Conservation (phyloP, 2,797 vertebrate genomes). For the Chaetophractus vellerosus region DNA sequence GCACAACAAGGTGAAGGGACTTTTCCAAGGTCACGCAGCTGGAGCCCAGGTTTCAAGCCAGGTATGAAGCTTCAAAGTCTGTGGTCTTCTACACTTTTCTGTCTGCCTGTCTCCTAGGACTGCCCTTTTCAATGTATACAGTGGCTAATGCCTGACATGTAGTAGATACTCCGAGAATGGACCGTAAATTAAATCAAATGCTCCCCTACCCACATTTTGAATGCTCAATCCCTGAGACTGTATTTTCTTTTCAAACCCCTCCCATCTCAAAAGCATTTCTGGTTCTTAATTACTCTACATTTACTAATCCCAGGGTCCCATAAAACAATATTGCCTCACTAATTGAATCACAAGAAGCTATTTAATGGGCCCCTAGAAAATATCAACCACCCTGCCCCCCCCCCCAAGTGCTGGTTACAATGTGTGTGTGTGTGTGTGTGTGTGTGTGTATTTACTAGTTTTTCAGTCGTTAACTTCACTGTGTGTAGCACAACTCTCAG, state of each 20-base stretch:
- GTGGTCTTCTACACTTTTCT: neutral
- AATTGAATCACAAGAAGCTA: neutral
- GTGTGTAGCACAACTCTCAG: neutral
- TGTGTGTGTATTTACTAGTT: neutral
- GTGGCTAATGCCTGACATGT: neutral
- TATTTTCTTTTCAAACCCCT: neutral
- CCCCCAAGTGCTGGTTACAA: neutral
- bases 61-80: neutral
- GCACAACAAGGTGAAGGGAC: too few species aligned
- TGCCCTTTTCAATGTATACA: neutral
- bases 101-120: neutral
- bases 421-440: neutral
- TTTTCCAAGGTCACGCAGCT: neutral
- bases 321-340: neutral
- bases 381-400: neutral
- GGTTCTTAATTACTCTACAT: slow-evolving; percentile 24
- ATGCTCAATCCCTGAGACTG: neutral
- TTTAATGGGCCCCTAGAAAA: neutral
- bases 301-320: neutral
- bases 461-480: neutral
- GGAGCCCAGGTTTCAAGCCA: neutral
- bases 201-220: neutral
- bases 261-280: slow-evolving; percentile 28
- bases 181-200: neutral
- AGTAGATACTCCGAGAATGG: neutral